Base-by-base conservation (phyloP, 2,797 vertebrate species). In the Oreonectes daqikongensis region DNA sequence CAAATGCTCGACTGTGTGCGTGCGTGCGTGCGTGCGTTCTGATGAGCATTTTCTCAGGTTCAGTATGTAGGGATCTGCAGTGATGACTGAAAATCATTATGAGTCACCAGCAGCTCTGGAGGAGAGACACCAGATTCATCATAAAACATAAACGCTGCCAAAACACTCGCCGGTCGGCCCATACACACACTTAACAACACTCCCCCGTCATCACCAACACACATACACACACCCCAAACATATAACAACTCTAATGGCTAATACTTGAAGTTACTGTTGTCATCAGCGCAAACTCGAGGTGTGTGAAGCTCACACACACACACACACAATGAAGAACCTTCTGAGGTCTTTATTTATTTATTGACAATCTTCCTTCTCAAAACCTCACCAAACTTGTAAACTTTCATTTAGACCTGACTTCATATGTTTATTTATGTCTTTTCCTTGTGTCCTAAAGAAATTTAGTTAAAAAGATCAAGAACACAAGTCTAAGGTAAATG, bases 111-210 rank as follows among this genome's bases (percentile, higher is more conserved):
- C 60, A 77, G 75, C 70, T 85, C 82, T 84, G 85, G 84, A 79
- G 84, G 85, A 82, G 85, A 84, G 83, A 84, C 82, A 84, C 81
- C 85, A 84, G 80, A 84, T 67, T 86, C 84, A 87, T 83, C 82
- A 83, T 69, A 74, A 84, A 83, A 11, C 69, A 74, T 57, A 48
- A 75, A 42, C 10, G 9, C 55, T 85, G 85, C 81, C 85, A 86
- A 81, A 81, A 78, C 74, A 55, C 74, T 59, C 63, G n/a, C 68
- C 46, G 48, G 68, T 72, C 72, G 79, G 76, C 77, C 77, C 24
- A 28, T 40, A 59, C 32, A 10, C 66, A 80, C 71, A 71, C 46
- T 42, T 42, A 14, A 14, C 40, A 42, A 15, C 40, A 42, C 40
- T 42, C 65, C 53, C 59, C 60, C 73, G 50, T 68, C 66, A 75